phyloP scores from a whole-genome alignment of 2,888 invertebrate genomes.

The Archips crataeganus region DNA sequence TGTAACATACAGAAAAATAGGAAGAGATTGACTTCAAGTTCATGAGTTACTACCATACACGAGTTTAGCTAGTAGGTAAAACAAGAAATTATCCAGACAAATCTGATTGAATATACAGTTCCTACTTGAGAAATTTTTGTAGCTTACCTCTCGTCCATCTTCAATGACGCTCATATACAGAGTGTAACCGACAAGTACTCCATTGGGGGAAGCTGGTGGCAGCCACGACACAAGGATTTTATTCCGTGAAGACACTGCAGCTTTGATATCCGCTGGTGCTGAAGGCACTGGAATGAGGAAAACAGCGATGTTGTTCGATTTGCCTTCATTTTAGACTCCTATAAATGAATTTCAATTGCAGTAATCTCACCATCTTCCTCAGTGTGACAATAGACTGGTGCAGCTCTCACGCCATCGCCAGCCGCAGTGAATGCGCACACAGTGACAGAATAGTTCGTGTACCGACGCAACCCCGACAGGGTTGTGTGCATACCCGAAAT shows the following conservation, averaged over 20 bases:
- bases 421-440: slow-evolving; percentile 95
- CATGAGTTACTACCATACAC: too few species aligned
- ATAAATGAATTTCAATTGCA: neutral
- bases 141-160: slow-evolving; percentile 88
- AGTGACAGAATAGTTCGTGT: slow-evolving; percentile 96
- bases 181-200: slow-evolving; percentile 92
- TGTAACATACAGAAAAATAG: too few species aligned
- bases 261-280: slow-evolving; percentile 95
- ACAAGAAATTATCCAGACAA: neutral
- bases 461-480: slow-evolving; percentile 91
- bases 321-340: neutral
- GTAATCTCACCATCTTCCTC: slow-evolving; percentile 92
- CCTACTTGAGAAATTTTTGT: too few species aligned
- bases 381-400: slow-evolving; percentile 94
- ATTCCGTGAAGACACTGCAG: slow-evolving; percentile 93
- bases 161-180: slow-evolving; percentile 93
- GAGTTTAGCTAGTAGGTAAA: neutral
- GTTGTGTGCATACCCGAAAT: slow-evolving; percentile 89
- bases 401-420: slow-evolving; percentile 95
- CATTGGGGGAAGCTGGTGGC: slow-evolving; percentile 94
- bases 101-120: neutral
- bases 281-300: slow-evolving; percentile 90
- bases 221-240: slow-evolving; percentile 96
- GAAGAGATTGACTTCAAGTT: too few species aligned
- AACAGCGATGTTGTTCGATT: neutral